Conservation (phyloP, 2,888 invertebrate genomes). For the Macrosoma leucophasiata region DNA sequence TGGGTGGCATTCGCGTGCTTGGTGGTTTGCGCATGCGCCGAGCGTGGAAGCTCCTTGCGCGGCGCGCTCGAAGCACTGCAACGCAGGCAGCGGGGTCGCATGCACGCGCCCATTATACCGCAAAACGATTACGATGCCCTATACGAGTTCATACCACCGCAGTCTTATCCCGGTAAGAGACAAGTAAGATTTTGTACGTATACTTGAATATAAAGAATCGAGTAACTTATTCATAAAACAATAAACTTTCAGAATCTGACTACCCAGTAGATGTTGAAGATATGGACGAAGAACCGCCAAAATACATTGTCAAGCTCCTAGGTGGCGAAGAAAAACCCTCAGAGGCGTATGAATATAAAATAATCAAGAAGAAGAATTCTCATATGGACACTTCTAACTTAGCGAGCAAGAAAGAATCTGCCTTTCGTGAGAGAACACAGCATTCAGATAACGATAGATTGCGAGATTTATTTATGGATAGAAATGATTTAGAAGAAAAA, state of each 20-base stretch:
- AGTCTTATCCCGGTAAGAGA: constrained; percentile 52
- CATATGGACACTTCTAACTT: constrained; percentile 29
- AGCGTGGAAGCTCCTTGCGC: constrained; percentile 63
- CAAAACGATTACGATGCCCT: constrained; percentile 56
- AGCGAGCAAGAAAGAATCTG: constrained; percentile 48
- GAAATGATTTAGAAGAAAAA: constrained; percentile 46
- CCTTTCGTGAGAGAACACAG: constrained; percentile 62
- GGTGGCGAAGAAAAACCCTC: constrained; percentile 62
- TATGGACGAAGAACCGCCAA: constrained; percentile 49
- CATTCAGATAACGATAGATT: constrained; percentile 58
- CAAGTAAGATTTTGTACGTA: too few relatives aligned
- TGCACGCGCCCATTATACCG: constrained; percentile 40
- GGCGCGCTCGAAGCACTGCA: constrained; percentile 72
- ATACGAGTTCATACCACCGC: constrained; percentile 60
- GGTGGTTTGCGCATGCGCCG: constrained; percentile 35
- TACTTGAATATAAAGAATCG: too few relatives aligned
- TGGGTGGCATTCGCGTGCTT: constrained; percentile 37
- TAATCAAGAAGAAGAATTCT: constrained; percentile 68
- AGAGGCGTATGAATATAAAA: constrained; percentile 73
- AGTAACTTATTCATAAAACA: too few relatives aligned
- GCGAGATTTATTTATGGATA: constrained; percentile 57
- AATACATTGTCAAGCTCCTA: constrained; percentile 55
- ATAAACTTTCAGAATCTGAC: constrained; percentile 57
- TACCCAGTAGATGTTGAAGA: constrained; percentile 55
- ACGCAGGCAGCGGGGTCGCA: constrained; percentile 62